Evolutionary conservation across 1,140 invertebrate genomes (phyloP).

Genomic region (Drosophila paulistorum): DNA sequence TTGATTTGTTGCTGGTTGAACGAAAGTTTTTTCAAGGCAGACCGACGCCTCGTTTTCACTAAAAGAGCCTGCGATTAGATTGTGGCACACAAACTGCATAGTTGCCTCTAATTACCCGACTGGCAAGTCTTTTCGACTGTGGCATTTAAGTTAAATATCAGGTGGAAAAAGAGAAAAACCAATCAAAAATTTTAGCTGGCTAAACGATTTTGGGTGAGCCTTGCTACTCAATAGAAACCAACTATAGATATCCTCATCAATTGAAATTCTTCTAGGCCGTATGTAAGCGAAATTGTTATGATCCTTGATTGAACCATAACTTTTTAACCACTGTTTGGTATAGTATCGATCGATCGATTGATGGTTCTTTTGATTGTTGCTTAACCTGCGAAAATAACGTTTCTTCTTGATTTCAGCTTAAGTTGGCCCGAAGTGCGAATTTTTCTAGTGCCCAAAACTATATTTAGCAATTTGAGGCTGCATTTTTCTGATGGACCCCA

Average conservation of each 20-base stretch:
- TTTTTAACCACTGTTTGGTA: neutral
- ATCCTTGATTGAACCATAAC: neutral
- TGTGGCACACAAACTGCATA: conserved; percentile 24
- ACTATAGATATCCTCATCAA: too few species aligned
- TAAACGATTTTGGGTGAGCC: too few species aligned
- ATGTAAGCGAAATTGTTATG: too few species aligned
- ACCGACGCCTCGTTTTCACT: conserved; percentile 67
- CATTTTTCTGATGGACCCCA: neutral
- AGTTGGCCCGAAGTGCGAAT: neutral
- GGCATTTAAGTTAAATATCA: neutral
- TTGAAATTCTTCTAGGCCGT: too few species aligned
- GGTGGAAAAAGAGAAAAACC: too few species aligned
- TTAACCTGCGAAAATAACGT: neutral
- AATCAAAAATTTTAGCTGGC: too few species aligned
- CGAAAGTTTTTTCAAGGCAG: conserved; percentile 56
- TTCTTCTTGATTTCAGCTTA: neutral
- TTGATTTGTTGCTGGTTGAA: conserved; percentile 58
- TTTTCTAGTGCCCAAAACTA: neutral
- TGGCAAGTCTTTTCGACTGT: neutral
- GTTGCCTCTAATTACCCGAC: conserved; percentile 57
- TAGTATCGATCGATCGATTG: neutral
- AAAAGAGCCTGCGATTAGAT: conserved; percentile 70
- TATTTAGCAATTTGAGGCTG: conserved; percentile 10
- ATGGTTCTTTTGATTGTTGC: neutral
- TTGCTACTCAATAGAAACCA: too few species aligned